Evolutionary conservation across 1,140 invertebrate species (phyloP).

Genomic region (Vanessa tameamea): DNA sequence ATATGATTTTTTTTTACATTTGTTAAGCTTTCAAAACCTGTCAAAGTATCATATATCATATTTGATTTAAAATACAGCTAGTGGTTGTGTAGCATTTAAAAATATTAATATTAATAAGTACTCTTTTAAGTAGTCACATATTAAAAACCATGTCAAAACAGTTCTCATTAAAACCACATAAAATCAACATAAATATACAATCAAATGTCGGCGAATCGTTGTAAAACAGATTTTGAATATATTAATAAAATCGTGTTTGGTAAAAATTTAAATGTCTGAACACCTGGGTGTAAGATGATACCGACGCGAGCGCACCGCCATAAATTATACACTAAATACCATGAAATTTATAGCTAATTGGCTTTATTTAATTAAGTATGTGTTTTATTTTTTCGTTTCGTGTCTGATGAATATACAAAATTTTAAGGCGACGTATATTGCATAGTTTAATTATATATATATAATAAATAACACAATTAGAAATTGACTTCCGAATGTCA

Average conservation of each 20-base stretch:
- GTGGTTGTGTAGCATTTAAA: too few species aligned
- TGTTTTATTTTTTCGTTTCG: conserved; percentile 8
- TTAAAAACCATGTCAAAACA: conserved; percentile 4
- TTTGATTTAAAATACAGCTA: too few species aligned
- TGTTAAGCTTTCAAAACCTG: too few species aligned
- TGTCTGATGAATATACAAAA: neutral
- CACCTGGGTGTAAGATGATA: conserved; percentile 55
- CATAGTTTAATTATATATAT: too few species aligned
- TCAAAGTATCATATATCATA: too few species aligned
- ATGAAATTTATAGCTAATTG: conserved; percentile 9
- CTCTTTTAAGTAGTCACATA: neutral
- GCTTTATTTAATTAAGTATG: conserved; percentile 9
- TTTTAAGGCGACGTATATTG: too few species aligned
- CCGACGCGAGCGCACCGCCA: conserved; percentile 21
- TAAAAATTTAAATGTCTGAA: conserved; percentile 30
- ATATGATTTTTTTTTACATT: too few species aligned
- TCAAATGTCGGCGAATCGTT: conserved; percentile 13
- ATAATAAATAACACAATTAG: too few species aligned
- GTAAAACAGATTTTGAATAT: conserved; percentile 17
- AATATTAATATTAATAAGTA: too few species aligned
- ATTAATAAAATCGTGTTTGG: conserved; percentile 12
- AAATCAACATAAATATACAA: conserved; percentile 20
- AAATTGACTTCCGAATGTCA: neutral
- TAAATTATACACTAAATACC: conserved; percentile 25
- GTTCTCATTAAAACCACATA: conserved; percentile 14